Evolutionary conservation across 2,797 vertebrate species (phyloP).

Genomic region (Ctenochaetus hawaiiensis): DNA sequence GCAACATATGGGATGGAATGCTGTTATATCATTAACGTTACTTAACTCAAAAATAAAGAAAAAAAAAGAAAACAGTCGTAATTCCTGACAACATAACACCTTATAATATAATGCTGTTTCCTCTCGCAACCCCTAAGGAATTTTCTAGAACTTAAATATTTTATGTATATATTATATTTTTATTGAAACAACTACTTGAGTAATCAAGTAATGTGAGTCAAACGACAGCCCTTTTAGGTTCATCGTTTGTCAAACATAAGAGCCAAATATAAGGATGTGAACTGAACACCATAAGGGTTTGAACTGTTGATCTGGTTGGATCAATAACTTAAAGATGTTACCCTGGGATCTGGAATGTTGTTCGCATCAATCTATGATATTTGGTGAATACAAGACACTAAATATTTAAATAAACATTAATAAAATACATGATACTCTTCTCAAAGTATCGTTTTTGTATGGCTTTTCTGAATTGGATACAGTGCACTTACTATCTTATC

Average conservation of each 20-base stretch:
- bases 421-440: background rate
- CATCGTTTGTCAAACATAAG: background rate
- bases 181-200: no score
- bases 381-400: background rate
- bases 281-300: background rate
- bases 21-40: background rate
- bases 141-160: no score
- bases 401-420: background rate
- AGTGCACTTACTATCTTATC: background rate
- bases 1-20: background rate
- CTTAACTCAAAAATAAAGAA: no score
- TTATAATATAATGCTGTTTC: background rate
- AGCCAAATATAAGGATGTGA: background rate
- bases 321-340: background rate
- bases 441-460: no score
- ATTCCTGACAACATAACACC: background rate
- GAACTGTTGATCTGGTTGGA: background rate
- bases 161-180: no score
- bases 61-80: background rate
- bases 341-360: background rate
- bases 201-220: background rate
- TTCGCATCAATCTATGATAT: background rate
- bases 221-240: no score
- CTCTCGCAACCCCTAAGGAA: background rate
- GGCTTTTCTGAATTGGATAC: background rate